Conservation (phyloP, 2,797 vertebrate species). For the Acanthurus lineatus region DNA sequence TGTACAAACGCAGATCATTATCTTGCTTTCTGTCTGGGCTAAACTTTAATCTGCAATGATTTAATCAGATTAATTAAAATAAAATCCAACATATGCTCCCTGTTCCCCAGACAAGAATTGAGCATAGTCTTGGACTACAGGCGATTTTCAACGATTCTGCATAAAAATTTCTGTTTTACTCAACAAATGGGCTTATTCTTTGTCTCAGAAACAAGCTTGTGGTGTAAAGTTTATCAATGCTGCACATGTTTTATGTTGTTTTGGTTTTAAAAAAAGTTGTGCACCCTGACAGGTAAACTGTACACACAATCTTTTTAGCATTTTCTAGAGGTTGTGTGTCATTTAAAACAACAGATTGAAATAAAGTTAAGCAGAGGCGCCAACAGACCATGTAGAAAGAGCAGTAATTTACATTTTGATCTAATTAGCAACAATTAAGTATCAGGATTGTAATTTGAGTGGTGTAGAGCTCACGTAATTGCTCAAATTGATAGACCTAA, state of each 20-base stretch:
- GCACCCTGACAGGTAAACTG: neutral
- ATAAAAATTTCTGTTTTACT: slow-evolving; percentile 31
- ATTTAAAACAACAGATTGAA: neutral
- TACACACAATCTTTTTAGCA: neutral
- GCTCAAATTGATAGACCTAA: fast-evolving
- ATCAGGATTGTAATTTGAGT: neutral
- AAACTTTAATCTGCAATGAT: slow-evolving; percentile 59
- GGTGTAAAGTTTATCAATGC: slow-evolving; percentile 1
- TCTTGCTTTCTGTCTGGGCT: slow-evolving; percentile 43
- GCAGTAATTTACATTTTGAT: neutral
- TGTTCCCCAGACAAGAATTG: slow-evolving; percentile 35
- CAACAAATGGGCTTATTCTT: slow-evolving; percentile 23
- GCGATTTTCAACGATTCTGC: slow-evolving; percentile 27
- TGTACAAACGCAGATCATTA: slow-evolving; percentile 64
- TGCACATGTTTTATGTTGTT: neutral
- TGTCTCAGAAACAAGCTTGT: slow-evolving; percentile 11
- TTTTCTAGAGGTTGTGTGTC: neutral
- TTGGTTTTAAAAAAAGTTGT: neutral
- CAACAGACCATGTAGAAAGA: too few relatives aligned
- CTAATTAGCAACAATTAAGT: neutral
- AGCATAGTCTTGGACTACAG: slow-evolving; percentile 33
- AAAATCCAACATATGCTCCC: slow-evolving; percentile 51
- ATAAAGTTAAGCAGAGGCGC: too few relatives aligned
- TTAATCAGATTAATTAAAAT: slow-evolving; percentile 72
- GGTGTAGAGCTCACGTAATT: neutral